Evolutionary conservation across 2,113 vertebrate genomes (phyloP).

Genomic region (Chionodraco myersi): DNA sequence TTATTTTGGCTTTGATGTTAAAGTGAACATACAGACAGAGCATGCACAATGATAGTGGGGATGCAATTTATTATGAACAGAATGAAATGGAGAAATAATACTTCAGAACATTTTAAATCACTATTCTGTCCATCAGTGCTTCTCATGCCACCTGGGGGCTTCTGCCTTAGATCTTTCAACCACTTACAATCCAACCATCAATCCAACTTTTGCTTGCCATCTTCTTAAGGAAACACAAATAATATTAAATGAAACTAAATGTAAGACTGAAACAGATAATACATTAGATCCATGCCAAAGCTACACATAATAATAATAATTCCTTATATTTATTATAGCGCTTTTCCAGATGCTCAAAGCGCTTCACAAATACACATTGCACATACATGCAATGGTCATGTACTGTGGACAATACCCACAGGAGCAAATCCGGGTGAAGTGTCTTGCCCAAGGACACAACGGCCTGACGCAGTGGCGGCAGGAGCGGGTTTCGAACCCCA

Average conservation of each 20-base stretch:
- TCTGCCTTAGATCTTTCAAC: conserved; percentile 40
- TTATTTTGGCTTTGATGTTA: conserved; percentile 9
- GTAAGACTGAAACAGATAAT: conserved; percentile 23
- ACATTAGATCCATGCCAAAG: conserved; percentile 4
- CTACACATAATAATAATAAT: too few relatives aligned
- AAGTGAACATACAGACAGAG: conserved; percentile 30
- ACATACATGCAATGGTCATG: too few relatives aligned
- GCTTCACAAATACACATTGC: too few relatives aligned
- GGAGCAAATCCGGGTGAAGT: too few relatives aligned
- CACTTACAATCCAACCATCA: conserved; percentile 69
- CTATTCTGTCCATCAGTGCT: conserved; percentile 9
- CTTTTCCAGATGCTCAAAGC: too few relatives aligned
- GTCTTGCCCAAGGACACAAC: too few relatives aligned
- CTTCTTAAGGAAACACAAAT: conserved; percentile 27
- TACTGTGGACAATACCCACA: too few relatives aligned
- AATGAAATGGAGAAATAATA: conserved; percentile 1
- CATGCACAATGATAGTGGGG: conserved; percentile 25
- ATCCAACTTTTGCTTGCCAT: conserved; percentile 4
- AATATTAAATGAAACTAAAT: conserved; percentile 28
- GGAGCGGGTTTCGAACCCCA: too few relatives aligned
- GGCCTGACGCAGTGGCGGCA: too few relatives aligned
- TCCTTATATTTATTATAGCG: too few relatives aligned
- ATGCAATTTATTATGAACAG: conserved; percentile 12
- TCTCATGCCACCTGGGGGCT: conserved; percentile 23
- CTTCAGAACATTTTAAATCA: conserved; percentile 26